phyloP scores from a whole-genome alignment of 2,888 invertebrate genomes.

The Parnassius mnemosyne region DNA sequence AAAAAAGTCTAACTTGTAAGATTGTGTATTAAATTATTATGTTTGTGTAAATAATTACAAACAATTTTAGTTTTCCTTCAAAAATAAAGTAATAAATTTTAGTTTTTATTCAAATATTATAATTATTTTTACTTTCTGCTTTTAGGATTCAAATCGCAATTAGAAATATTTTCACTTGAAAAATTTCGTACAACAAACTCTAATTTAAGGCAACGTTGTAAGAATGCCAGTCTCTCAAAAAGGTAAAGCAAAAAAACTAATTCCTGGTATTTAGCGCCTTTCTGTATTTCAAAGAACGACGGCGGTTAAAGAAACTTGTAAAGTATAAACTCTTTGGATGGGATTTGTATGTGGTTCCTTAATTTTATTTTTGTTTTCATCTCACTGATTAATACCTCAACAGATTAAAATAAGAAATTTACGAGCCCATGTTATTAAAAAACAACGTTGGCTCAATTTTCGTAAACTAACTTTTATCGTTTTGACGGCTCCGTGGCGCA shows the following conservation, averaged over 20 bases:
- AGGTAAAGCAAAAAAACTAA: constrained; percentile 4
- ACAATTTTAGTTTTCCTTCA: too few species aligned
- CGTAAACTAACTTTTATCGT: neutral
- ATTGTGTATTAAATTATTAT: too few species aligned
- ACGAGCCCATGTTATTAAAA: neutral
- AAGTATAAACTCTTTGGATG: constrained; percentile 6
- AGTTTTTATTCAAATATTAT: too few species aligned
- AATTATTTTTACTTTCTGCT: too few species aligned
- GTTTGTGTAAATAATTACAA: too few species aligned
- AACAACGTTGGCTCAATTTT: neutral
- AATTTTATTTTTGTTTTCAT: constrained; percentile 19
- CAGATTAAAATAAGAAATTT: neutral
- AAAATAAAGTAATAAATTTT: too few species aligned
- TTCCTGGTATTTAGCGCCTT: constrained; percentile 5
- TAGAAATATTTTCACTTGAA: too few species aligned
- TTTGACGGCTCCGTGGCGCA: too few species aligned
- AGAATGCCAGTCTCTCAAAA: constrained; percentile 12
- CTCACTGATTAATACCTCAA: neutral
- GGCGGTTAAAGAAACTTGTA: constrained; percentile 1
- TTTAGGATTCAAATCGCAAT: too few species aligned
- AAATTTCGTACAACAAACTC: neutral
- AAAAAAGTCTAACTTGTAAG: too few species aligned
- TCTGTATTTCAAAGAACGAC: constrained; percentile 11
- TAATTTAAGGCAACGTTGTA: constrained; percentile 4
- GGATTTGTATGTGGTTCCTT: constrained; percentile 6